Conservation (phyloP, 2,113 vertebrate species). For the Scomber colias region DNA sequence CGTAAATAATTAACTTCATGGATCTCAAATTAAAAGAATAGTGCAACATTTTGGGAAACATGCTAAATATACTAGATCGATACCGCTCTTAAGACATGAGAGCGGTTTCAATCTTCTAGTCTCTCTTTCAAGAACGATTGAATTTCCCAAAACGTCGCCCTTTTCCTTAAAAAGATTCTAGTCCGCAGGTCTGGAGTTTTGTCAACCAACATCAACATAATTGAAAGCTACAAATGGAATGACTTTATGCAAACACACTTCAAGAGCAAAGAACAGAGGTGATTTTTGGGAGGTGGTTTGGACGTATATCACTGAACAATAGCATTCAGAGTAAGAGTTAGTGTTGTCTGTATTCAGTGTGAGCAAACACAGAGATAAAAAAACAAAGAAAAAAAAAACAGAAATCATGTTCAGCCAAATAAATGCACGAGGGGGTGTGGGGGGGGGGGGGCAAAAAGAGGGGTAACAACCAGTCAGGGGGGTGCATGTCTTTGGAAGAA, state of each 20-base stretch:
- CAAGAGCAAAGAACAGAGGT: constrained; percentile 68
- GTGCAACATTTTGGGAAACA: constrained; percentile 46
- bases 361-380: constrained; percentile 75
- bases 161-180: constrained; percentile 25
- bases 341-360: constrained; percentile 85
- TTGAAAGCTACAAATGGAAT: constrained; percentile 69
- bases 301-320: constrained; percentile 66
- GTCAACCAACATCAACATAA: constrained; percentile 76
- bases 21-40: constrained; percentile 39
- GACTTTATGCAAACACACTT: constrained; percentile 67
- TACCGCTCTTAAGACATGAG: too few relatives aligned
- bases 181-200: constrained; percentile 64
- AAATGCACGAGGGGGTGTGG: constrained; percentile 58
- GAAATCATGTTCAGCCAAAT: constrained; percentile 75
- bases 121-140: constrained; percentile 4
- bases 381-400: constrained; percentile 61
- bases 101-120: constrained; percentile 10
- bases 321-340: constrained; percentile 80
- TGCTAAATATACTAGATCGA: not conserved
- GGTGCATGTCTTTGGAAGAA: constrained; percentile 66
- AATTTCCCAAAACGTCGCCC: constrained; percentile 53
- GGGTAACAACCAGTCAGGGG: constrained; percentile 65
- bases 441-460: constrained; percentile 20
- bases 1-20: not conserved
- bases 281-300: constrained; percentile 64